Evolutionary conservation across 2,888 invertebrate species (phyloP), one percentile per base, ranked within the genome.

Genomic region (Tupiocoris notatus): DNA sequence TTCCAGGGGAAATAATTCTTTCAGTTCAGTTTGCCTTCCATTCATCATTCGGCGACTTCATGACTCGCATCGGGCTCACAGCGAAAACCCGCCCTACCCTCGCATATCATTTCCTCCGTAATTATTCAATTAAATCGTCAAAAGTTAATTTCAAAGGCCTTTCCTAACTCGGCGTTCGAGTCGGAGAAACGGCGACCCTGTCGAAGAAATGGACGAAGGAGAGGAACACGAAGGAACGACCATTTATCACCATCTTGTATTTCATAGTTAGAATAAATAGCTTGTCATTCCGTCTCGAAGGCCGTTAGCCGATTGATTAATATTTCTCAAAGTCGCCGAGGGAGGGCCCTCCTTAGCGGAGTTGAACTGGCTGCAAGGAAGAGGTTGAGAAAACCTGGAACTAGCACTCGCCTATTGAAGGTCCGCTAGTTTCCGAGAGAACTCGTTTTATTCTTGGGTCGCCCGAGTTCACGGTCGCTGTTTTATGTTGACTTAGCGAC

Each of bases 201-300:
- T 39, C 39, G 39, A 39, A 39, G 6, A 3, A 12, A 39, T 39
- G 39, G 39, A 39, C 24, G 58, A 39, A 67, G 67, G 17, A 16
- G 16, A 21, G 63, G 39, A 3, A 39, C 39, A 3, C 25, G 20
- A 25, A 25, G 16, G 73, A n/a, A n/a, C n/a, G 21, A 39, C 63
- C 73, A 73, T 73, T 73, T 21, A 73, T 73, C 73, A 73, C 73
- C 62, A 73, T 73, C 73, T 73, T 73, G 73, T 63, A 63, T 63
- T 73, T 73, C 73, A 73, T 62, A 62, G 73, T 73, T 62, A 62
- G 62, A 73, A 73, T 73, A 73, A 73, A 73, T 73, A 73, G 73
- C 62, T 73, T 73, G 73, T 73, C 73, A 62, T 73, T 73, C 73
- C 73, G 73, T 73, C 73, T 62, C 25, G 73, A 73, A 73, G 73